phyloP scores from a whole-genome alignment of 1,140 invertebrate genomes.

The Habropoda laboriosa region DNA sequence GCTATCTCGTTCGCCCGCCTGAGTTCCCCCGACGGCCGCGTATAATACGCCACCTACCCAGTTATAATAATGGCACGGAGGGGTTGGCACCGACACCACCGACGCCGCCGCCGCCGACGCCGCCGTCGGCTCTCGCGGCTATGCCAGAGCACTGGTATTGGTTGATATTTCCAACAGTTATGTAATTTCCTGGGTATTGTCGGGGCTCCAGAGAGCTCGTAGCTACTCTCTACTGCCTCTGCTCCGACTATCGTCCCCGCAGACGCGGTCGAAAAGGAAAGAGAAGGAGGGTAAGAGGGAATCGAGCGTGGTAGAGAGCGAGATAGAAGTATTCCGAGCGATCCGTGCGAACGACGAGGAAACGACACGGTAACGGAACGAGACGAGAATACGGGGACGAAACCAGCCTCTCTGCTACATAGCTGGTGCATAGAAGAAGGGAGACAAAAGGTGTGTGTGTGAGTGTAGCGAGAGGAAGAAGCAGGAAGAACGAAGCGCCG shows the following conservation, averaged over 20 bases:
- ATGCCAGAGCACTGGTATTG: slow-evolving; percentile 77
- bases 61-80: slow-evolving; percentile 79
- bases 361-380: slow-evolving; percentile 14
- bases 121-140: slow-evolving; percentile 55
- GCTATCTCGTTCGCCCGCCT: slow-evolving; percentile 81
- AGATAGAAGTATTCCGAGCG: not conserved
- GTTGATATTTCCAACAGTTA: slow-evolving; percentile 82
- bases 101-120: slow-evolving; percentile 29
- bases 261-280: slow-evolving; percentile 68
- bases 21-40: slow-evolving; percentile 79
- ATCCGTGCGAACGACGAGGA: slow-evolving; percentile 4
- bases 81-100: slow-evolving; percentile 63
- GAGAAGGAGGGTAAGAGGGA: slow-evolving; percentile 18
- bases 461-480: slow-evolving; percentile 30
- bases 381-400: slow-evolving; percentile 34
- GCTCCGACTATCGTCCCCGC: slow-evolving; percentile 76
- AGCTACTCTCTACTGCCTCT: slow-evolving; percentile 65
- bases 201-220: slow-evolving; percentile 61
- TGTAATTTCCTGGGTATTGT: slow-evolving; percentile 83
- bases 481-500: slow-evolving; percentile 3
- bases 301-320: not conserved
- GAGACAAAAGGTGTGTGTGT: slow-evolving; percentile 26
- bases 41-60: slow-evolving; percentile 80
- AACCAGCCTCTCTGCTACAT: not conserved
- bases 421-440: not conserved